Percentiles rank a stretch among this genome's conserved stretches.
phyloP scores from a whole-genome alignment of 2,113 vertebrate genomes.

The Lophura nycthemera region DNA sequence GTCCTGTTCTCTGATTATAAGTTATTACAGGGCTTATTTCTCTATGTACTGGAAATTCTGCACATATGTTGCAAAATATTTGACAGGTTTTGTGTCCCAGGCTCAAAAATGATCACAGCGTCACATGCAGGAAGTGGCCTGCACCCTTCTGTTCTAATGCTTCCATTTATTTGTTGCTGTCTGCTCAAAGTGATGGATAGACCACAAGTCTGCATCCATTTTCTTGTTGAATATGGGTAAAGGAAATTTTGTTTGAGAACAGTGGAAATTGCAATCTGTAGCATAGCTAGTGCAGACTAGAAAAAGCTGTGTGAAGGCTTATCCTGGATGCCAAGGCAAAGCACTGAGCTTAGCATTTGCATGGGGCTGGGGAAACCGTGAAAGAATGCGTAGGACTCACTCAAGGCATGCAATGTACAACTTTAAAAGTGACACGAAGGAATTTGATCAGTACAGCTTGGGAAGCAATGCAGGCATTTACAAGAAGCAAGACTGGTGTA shows the following conservation, averaged over 20 bases:
- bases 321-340: neutral
- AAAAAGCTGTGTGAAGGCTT: neutral
- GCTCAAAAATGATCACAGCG: neutral
- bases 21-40: neutral
- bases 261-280: neutral
- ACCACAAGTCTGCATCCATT: neutral
- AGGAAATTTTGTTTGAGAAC: neutral
- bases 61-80: slow-evolving; percentile 5
- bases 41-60: neutral
- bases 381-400: neutral
- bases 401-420: neutral
- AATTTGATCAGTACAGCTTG: neutral
- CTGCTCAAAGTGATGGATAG: neutral
- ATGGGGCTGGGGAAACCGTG: neutral
- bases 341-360: neutral
- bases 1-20: slow-evolving; percentile 11
- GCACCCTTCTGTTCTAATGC: neutral
- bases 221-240: neutral
- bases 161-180: neutral
- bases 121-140: neutral
- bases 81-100: neutral
- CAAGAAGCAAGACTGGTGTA: neutral
- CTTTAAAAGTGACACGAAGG: neutral
- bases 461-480: neutral
- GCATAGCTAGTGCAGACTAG: neutral